Percentiles rank a stretch among this genome's conserved stretches.
phyloP scores from a whole-genome alignment of 2,113 vertebrate genomes.

The Myotis davidii region DNA sequence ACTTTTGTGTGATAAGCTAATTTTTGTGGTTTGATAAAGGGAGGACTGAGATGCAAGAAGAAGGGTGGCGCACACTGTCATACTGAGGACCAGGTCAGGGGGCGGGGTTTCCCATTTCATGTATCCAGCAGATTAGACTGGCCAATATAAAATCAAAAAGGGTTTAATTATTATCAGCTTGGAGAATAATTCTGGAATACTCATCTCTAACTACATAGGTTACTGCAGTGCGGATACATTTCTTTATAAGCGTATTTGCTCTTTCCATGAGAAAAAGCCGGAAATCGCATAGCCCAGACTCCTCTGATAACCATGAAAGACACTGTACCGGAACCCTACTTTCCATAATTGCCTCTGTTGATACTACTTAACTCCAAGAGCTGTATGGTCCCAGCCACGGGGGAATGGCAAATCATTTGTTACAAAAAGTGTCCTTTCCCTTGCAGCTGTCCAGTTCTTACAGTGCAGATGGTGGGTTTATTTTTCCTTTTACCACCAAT shows the following conservation, averaged over 20 bases:
- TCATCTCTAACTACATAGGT: not conserved
- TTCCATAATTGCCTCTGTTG: slow-evolving; percentile 35
- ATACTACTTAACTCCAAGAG: slow-evolving; percentile 18
- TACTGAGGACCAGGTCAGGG: too few species aligned
- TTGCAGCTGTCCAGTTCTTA: slow-evolving; percentile 62
- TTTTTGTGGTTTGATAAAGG: not conserved
- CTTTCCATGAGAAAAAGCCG: not conserved
- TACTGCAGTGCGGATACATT: not conserved
- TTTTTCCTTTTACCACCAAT: slow-evolving; percentile 52
- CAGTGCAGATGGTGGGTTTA: slow-evolving; percentile 62
- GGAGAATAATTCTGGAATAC: slow-evolving; percentile 21
- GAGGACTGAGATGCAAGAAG: not conserved
- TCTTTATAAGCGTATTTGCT: not conserved
- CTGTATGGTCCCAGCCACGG: slow-evolving; percentile 15
- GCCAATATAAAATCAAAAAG: not conserved
- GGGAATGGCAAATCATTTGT: slow-evolving; percentile 36
- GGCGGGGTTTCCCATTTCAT: not conserved
- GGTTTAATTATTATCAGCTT: not conserved
- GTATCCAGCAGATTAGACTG: not conserved
- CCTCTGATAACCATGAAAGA: not conserved
- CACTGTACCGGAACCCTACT: not conserved
- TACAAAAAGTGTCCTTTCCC: not conserved
- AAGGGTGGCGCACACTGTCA: not conserved
- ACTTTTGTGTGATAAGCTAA: not conserved
- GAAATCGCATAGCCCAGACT: not conserved